Evolutionary conservation across 2,888 invertebrate genomes (phyloP), one percentile per base, ranked within the genome.

Genomic region (Schizaphis graminum): DNA sequence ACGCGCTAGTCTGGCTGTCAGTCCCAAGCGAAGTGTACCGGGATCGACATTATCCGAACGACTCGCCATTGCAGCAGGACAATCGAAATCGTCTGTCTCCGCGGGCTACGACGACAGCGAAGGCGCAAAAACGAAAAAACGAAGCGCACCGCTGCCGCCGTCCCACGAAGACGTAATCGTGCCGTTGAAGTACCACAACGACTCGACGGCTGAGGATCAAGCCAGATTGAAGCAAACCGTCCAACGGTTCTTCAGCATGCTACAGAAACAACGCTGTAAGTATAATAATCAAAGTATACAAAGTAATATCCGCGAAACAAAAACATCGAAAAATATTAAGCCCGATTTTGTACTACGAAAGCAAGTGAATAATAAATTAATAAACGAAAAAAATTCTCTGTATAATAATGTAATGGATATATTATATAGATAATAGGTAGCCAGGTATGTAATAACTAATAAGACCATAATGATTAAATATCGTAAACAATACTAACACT

Each of bases 191-290:
- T 94, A 94, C 53, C 28, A 85, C 41, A 26, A 91, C 61, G 53
- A 86, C 11, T 53, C 86, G 44, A 53, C 93, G 21, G 47, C 61
- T 24, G 91, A 94, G 28, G 67, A 94, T 10, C 94, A 94, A 28
- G 90, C 61, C 1, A 91, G 85, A 53, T 53, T 94, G 61, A 94
- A 94, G 28, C 86, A 94, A 24, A 94, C 94, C n/a, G 94, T 94
- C 26, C 86, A 94, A 61, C 84, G 91, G 3, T 94, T 94, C 56
- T 94, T 94, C 91, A 91, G 49, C n/a, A 61, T 94, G 90, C 61
- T 94, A 24, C 86, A 94, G 53, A 86, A 67, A 86, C 57, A 86
- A n/a, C 91, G 28, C 5, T 94, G 94, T 94, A 10, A 94, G 90
- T 91, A 49, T n/a, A 53, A 86, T n/a, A 1, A 47, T 28, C 7